These are phyloP conservation scores for Anadara kagoshimensis DNA, from an alignment of 1,140 invertebrate genomes.

Conservation along the genomic window DNA sequence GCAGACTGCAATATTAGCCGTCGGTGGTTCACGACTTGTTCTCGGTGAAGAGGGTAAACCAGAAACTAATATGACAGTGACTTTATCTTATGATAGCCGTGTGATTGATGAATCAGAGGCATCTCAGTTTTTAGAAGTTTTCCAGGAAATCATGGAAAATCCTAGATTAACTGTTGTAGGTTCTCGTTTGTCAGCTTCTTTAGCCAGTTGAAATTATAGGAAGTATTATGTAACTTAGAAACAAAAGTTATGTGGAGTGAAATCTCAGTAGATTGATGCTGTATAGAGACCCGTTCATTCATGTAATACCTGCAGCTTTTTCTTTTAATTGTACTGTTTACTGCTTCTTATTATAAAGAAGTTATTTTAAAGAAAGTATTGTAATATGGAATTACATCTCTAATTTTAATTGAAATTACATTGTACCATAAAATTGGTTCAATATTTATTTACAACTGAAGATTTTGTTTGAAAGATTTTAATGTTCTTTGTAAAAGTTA, in stretches of 20 bases:
- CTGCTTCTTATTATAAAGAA: too few relatives aligned
- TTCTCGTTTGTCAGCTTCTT: slow-evolving; percentile 14
- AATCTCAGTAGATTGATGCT: too few relatives aligned
- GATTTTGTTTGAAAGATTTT: too few relatives aligned
- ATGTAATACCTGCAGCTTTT: too few relatives aligned
- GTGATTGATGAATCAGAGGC: slow-evolving; percentile 91
- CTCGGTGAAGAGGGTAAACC: slow-evolving; percentile 76
- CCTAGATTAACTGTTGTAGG: slow-evolving; percentile 63
- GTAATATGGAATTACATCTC: too few relatives aligned
- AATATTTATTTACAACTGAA: too few relatives aligned
- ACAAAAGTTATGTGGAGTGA: not conserved
- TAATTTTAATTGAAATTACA: too few relatives aligned
- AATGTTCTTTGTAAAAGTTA: too few relatives aligned
- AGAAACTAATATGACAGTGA: slow-evolving; percentile 84
- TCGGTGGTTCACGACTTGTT: slow-evolving; percentile 77
- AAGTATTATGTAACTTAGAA: not conserved
- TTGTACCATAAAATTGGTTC: too few relatives aligned
- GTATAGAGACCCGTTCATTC: too few relatives aligned
- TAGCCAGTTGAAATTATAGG: not conserved
- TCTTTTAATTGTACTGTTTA: too few relatives aligned
- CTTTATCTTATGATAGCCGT: slow-evolving; percentile 92
- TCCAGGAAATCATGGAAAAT: slow-evolving; percentile 88
- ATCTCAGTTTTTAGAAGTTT: slow-evolving; percentile 88
- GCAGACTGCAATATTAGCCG: slow-evolving; percentile 81
- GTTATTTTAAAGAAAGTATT: too few relatives aligned